phyloP scores from a whole-genome alignment of 2,797 vertebrate species.

The Sebastes kiyomatsui region DNA sequence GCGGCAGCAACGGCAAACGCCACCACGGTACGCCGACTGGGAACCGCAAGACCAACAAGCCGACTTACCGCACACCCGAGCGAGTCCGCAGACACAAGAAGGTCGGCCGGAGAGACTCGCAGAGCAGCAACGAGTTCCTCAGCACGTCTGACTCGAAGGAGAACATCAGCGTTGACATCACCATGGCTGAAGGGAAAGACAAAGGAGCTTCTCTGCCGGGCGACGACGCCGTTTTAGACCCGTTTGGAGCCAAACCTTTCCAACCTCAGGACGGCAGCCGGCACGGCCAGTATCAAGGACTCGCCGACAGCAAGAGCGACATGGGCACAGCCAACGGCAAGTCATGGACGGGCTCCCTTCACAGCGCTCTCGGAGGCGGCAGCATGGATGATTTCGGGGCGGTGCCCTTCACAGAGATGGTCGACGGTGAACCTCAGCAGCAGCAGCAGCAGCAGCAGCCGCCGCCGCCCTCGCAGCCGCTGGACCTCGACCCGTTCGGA shows the following conservation, averaged over 20 bases:
- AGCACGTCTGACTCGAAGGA: slow-evolving; percentile 95
- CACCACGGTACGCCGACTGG: slow-evolving; percentile 91
- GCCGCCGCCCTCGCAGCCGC: slow-evolving; percentile 71
- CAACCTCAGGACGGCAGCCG: slow-evolving; percentile 86
- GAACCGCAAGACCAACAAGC: slow-evolving; percentile 86
- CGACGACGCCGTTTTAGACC: slow-evolving; percentile 88
- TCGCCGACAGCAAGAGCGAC: slow-evolving; percentile 82
- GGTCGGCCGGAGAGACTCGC: slow-evolving; percentile 91
- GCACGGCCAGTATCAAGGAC: slow-evolving; percentile 83
- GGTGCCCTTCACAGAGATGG: slow-evolving; percentile 93
- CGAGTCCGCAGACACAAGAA: slow-evolving; percentile 89
- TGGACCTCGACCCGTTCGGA: slow-evolving; percentile 95
- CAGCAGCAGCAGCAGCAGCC: slow-evolving; percentile 29
- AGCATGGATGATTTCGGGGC: slow-evolving; percentile 95
- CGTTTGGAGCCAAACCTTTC: slow-evolving; percentile 95
- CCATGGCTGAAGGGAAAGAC: slow-evolving; percentile 86
- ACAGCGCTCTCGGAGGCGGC: slow-evolving; percentile 73
- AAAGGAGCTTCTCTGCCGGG: slow-evolving; percentile 78
- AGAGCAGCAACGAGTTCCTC: slow-evolving; percentile 96
- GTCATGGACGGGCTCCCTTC: slow-evolving; percentile 82
- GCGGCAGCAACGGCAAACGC: slow-evolving; percentile 89
- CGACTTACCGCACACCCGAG: slow-evolving; percentile 92
- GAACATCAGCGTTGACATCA: slow-evolving; percentile 90
- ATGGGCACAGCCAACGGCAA: slow-evolving; percentile 75
- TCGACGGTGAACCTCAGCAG: slow-evolving; percentile 75